Evolutionary conservation across 1,140 invertebrate species (phyloP).

Genomic region (Drosophila oshimai): DNA sequence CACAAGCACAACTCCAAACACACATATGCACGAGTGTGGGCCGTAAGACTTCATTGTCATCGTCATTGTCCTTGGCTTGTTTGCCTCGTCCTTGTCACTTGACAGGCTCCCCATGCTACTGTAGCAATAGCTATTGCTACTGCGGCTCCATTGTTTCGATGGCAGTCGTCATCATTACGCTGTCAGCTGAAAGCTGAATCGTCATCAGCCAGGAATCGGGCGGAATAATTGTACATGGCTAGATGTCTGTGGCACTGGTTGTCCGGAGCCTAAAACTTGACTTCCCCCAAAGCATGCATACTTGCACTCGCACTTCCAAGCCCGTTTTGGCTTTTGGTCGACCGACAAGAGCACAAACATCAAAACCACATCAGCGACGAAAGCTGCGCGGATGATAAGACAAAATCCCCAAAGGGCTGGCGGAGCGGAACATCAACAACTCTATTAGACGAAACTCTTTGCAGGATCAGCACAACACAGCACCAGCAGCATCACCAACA

Average conservation of each 20-base stretch:
- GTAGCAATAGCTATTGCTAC: constrained; percentile 9
- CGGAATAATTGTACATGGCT: constrained; percentile 35
- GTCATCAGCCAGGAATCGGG: constrained; percentile 61
- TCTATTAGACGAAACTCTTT: constrained; percentile 64
- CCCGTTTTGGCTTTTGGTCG: constrained; percentile 11
- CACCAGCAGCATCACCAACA: background rate
- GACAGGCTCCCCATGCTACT: constrained; percentile 56
- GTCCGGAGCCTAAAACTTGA: constrained; percentile 33
- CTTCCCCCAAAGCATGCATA: constrained; percentile 36
- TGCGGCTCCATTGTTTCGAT: constrained; percentile 43
- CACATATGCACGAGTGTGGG: constrained; percentile 14
- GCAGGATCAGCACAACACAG: constrained; percentile 17
- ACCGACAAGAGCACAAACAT: constrained; percentile 66
- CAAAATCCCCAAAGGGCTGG: constrained; percentile 70
- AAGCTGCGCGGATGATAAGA: constrained; percentile 36
- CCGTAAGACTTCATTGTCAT: constrained; percentile 72
- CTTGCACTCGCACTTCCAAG: constrained; percentile 18
- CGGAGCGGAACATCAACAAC: constrained; percentile 72
- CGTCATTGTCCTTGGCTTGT: constrained; percentile 70
- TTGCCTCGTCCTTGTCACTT: constrained; percentile 67
- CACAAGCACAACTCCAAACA: constrained; percentile 24
- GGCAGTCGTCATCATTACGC: constrained; percentile 71
- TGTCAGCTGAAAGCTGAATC: constrained; percentile 57
- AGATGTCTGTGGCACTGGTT: constrained; percentile 10
- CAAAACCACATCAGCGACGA: constrained; percentile 69